phyloP scores from a whole-genome alignment of 2,888 invertebrate species.

The Metellina segmentata region DNA sequence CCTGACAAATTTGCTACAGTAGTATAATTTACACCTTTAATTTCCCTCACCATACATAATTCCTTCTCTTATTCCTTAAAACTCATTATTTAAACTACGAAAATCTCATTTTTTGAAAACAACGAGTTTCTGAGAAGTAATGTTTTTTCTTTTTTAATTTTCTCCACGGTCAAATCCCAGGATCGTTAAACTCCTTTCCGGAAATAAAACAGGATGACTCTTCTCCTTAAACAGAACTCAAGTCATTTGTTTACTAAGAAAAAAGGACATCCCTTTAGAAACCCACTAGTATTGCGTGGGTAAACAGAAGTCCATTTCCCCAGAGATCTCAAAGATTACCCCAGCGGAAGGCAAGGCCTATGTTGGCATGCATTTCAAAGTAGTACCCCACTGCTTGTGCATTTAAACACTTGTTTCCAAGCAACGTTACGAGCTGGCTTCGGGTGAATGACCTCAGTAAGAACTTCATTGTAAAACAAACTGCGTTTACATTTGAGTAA shows the following conservation, averaged over 20 bases:
- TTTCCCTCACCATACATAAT: too few relatives aligned
- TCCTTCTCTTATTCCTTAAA: too few relatives aligned
- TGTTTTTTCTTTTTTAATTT: background rate
- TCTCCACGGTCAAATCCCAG: background rate
- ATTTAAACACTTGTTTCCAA: constrained; percentile 42
- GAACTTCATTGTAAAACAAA: background rate
- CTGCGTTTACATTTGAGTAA: background rate
- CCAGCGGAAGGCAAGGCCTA: background rate
- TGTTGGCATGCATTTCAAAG: constrained; percentile 16
- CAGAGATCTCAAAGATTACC: constrained; percentile 4
- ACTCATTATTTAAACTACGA: too few relatives aligned
- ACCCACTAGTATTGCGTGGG: background rate
- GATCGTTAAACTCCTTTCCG: background rate
- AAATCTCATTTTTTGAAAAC: too few relatives aligned
- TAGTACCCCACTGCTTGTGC: background rate
- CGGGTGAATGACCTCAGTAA: constrained; percentile 17
- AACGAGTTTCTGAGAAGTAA: background rate
- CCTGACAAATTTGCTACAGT: too few relatives aligned
- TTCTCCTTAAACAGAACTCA: background rate
- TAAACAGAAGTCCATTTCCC: background rate
- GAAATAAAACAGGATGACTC: background rate
- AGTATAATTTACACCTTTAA: too few relatives aligned
- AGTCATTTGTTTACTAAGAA: background rate
- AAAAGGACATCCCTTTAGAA: background rate
- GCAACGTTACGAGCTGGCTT: constrained; percentile 22